Percentiles rank a stretch among this genome's conserved stretches.
phyloP scores from a whole-genome alignment of 2,113 vertebrate genomes.

The Tinamus guttatus region DNA sequence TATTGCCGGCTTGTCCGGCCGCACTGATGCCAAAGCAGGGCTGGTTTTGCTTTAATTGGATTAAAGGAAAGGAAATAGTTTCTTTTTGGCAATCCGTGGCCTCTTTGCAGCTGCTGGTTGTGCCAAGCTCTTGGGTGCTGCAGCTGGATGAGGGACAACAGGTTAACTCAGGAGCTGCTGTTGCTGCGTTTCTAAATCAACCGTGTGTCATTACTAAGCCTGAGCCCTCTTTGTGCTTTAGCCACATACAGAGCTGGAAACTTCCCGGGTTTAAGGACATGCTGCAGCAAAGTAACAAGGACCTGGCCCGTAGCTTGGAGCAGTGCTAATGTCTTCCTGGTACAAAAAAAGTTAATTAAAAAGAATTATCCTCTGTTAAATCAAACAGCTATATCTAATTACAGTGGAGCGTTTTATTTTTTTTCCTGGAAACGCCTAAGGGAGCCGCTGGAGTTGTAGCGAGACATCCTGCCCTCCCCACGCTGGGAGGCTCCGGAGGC shows the following conservation, averaged over 20 bases:
- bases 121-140: not conserved
- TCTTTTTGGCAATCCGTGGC: not conserved
- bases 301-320: not conserved
- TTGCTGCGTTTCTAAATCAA: not conserved
- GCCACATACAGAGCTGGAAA: fast-evolving
- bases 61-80: not conserved
- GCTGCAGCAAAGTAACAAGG: not conserved
- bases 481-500: fast-evolving
- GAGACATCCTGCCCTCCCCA: not conserved
- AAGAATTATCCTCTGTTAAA: constrained; percentile 20
- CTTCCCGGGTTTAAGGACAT: not conserved
- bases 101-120: too few species aligned
- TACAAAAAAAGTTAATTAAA: constrained; percentile 44
- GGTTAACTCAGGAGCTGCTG: not conserved
- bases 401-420: not conserved
- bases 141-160: not conserved
- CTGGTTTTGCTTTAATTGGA: not conserved
- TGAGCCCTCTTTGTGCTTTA: not conserved
- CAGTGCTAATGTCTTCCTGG: not conserved
- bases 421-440: fast-evolving
- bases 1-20: fast-evolving
- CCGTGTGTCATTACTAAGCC: fast-evolving
- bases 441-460: not conserved
- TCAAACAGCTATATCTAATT: constrained; percentile 7
- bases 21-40: not conserved